phyloP scores from a whole-genome alignment of 2,888 invertebrate genomes.

The Apocheima hispidaria region DNA sequence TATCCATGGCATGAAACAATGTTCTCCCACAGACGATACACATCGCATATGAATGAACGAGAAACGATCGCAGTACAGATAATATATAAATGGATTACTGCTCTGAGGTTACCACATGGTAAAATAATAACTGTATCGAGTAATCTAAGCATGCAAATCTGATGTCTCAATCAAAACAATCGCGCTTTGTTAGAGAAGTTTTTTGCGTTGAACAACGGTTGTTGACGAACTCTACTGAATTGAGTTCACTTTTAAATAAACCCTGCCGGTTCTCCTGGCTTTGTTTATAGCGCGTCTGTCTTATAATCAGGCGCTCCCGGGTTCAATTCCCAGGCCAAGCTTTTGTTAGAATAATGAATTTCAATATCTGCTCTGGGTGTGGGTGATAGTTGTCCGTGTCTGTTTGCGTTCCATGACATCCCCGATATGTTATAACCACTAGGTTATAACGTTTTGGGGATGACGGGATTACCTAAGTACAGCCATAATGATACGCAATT shows the following conservation, averaged over 20 bases:
- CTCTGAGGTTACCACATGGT: constrained; percentile 30
- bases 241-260: neutral
- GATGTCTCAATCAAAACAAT: constrained; percentile 9
- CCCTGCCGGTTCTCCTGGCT: too few species aligned
- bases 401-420: too few species aligned
- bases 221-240: constrained; percentile 3
- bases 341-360: too few species aligned
- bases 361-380: too few species aligned
- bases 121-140: constrained; percentile 34
- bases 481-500: too few species aligned
- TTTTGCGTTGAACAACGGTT: neutral
- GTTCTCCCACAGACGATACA: constrained; percentile 53
- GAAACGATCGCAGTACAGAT: constrained; percentile 59
- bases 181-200: constrained; percentile 8
- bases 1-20: constrained; percentile 35
- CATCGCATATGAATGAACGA: constrained; percentile 65
- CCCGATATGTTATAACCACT: too few species aligned
- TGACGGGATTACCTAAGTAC: too few species aligned
- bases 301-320: too few species aligned
- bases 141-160: constrained; percentile 23
- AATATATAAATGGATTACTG: constrained; percentile 62
- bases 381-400: too few species aligned
- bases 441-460: too few species aligned
- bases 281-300: too few species aligned
- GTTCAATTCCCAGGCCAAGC: too few species aligned